These are phyloP conservation scores for Oncorhynchus gorbuscha DNA, from an alignment of 2,113 vertebrate genomes.

Conservation along the genomic window DNA sequence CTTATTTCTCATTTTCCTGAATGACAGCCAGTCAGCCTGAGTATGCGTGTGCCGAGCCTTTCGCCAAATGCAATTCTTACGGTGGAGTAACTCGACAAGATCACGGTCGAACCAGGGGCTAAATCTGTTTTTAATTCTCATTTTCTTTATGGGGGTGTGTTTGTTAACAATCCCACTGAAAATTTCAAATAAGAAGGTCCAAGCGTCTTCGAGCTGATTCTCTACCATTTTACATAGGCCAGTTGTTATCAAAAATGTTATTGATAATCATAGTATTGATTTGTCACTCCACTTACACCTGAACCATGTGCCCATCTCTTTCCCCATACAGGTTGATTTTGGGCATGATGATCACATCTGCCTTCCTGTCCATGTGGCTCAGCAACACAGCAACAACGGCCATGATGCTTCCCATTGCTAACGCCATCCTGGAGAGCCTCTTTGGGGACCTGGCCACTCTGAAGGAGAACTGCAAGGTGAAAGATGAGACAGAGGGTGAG, in stretches of 20 bases:
- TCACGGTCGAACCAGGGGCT: too few species aligned
- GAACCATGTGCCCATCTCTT: background rate
- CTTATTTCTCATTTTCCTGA: too few species aligned
- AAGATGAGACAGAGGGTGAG: conserved; percentile 47
- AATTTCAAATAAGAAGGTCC: too few species aligned
- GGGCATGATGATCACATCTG: conserved; percentile 95
- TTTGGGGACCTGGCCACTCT: conserved; percentile 82
- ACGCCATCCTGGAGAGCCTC: conserved; percentile 90
- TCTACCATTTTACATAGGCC: too few species aligned
- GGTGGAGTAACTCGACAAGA: too few species aligned
- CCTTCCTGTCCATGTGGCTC: conserved; percentile 98
- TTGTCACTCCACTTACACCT: background rate
- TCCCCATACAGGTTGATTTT: conserved; percentile 83
- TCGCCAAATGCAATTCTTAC: too few species aligned
- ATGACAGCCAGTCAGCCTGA: too few species aligned
- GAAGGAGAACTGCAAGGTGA: conserved; percentile 71
- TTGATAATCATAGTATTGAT: background rate
- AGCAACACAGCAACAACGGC: conserved; percentile 97
- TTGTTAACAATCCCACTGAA: too few species aligned
- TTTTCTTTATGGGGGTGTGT: too few species aligned
- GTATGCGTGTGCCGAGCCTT: too few species aligned
- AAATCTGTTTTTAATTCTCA: too few species aligned
- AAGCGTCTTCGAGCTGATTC: too few species aligned
- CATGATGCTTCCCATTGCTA: conserved; percentile 98
- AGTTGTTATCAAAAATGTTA: background rate